Conservation (phyloP, 2,113 vertebrate genomes). For the Thamnaconus septentrionalis region DNA sequence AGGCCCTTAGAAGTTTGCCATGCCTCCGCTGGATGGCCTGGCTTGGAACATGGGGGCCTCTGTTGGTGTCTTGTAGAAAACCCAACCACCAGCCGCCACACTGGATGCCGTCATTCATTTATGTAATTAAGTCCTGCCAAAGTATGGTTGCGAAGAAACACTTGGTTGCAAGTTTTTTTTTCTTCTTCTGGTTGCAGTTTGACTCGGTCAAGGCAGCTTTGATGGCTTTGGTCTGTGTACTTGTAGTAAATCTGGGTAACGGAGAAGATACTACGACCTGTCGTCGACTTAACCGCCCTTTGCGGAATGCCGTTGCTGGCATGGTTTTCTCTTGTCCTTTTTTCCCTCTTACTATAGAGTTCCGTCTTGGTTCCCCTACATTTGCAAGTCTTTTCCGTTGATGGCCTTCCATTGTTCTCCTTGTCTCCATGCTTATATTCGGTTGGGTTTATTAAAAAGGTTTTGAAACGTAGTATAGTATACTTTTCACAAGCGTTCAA, state of each 20-base stretch:
- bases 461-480: too few species aligned
- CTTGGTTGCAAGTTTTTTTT: conserved; percentile 2
- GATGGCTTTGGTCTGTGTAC: too few species aligned
- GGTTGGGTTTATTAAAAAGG: too few species aligned
- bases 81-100: conserved; percentile 11
- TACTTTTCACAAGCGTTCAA: conserved; percentile 36
- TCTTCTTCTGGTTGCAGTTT: too few species aligned
- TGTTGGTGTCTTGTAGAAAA: conserved; percentile 13
- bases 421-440: too few species aligned
- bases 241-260: conserved; percentile 26
- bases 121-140: too few species aligned
- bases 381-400: too few species aligned
- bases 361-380: conserved; percentile 4
- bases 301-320: neutral
- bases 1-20: conserved; percentile 45
- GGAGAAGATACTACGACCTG: conserved; percentile 63
- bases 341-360: neutral
- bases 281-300: conserved; percentile 52
- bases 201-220: too few species aligned
- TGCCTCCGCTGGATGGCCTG: conserved; percentile 31
- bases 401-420: too few species aligned
- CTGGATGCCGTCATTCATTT: neutral
- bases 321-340: conserved; percentile 34
- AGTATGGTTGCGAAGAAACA: conserved; percentile 2
- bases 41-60: conserved; percentile 23